These are phyloP conservation scores for Melinaea marsaeus DNA, from an alignment of 2,888 invertebrate species.

Conservation along the genomic window DNA sequence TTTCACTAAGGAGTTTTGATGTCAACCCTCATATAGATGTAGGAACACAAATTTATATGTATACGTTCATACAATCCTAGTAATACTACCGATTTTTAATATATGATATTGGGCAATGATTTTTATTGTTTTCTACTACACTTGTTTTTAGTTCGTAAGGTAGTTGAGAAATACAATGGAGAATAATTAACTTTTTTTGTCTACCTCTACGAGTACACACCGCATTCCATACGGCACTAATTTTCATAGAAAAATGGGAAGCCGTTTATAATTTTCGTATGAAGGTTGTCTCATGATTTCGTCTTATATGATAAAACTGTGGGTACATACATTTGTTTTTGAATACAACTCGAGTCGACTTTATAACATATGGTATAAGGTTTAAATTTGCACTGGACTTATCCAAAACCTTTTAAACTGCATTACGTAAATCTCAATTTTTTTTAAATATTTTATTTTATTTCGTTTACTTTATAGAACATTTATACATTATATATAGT, in stretches of 20 bases:
- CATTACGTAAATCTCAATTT: background rate
- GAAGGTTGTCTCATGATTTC: background rate
- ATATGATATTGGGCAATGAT: too few species aligned
- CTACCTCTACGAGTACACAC: too few species aligned
- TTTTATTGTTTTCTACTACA: too few species aligned
- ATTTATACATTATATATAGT: background rate
- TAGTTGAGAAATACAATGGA: too few species aligned
- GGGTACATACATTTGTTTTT: background rate
- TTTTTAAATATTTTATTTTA: background rate
- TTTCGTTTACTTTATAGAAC: background rate
- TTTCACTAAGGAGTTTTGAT: too few species aligned
- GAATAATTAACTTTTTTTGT: too few species aligned
- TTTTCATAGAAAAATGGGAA: background rate
- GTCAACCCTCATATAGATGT: too few species aligned
- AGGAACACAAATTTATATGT: too few species aligned
- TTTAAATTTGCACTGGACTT: background rate
- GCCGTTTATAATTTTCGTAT: slow-evolving; percentile 3
- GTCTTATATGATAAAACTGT: slow-evolving; percentile 3
- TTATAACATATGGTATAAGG: too few species aligned
- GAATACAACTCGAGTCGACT: background rate
- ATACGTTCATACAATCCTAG: too few species aligned
- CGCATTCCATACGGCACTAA: background rate
- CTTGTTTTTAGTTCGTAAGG: too few species aligned
- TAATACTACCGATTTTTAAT: too few species aligned
- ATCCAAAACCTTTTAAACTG: slow-evolving; percentile 1